phyloP scores from a whole-genome alignment of 1,140 invertebrate species.

The Trachymyrmex septentrionalis region DNA sequence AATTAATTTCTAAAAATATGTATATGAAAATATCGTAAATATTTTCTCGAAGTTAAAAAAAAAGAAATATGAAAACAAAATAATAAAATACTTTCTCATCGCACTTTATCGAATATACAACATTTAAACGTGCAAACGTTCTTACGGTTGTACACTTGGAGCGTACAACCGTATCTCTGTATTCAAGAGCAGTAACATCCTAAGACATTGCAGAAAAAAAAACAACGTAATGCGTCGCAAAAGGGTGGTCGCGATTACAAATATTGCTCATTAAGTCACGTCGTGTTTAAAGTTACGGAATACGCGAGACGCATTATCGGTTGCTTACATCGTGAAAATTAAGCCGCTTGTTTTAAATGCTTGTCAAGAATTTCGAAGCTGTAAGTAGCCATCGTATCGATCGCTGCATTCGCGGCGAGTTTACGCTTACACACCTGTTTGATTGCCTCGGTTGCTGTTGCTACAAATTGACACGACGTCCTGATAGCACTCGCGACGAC shows the following conservation, averaged over 20 bases:
- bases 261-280: constrained; percentile 63
- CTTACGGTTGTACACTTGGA: neutral
- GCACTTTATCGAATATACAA: neutral
- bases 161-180: neutral
- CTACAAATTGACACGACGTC: constrained; percentile 58
- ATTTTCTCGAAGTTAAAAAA: neutral
- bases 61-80: neutral
- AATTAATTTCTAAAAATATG: constrained; percentile 30
- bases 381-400: constrained; percentile 23
- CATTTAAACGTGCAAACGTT: neutral
- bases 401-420: constrained; percentile 26
- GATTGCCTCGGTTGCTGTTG: constrained; percentile 45
- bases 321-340: constrained; percentile 31
- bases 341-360: constrained; percentile 45
- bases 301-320: constrained; percentile 39
- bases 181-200: constrained; percentile 20
- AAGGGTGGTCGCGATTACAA: constrained; percentile 30
- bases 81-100: neutral
- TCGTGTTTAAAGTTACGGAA: constrained; percentile 29
- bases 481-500: constrained; percentile 55
- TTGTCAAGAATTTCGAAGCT: constrained; percentile 18
- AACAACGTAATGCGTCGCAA: neutral
- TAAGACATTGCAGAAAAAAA: neutral
- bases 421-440: constrained; percentile 64
- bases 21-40: neutral